Percentiles rank a stretch among this genome's conserved stretches.
phyloP scores from a whole-genome alignment of 1,140 invertebrate species.

The Rhyzopertha dominica region DNA sequence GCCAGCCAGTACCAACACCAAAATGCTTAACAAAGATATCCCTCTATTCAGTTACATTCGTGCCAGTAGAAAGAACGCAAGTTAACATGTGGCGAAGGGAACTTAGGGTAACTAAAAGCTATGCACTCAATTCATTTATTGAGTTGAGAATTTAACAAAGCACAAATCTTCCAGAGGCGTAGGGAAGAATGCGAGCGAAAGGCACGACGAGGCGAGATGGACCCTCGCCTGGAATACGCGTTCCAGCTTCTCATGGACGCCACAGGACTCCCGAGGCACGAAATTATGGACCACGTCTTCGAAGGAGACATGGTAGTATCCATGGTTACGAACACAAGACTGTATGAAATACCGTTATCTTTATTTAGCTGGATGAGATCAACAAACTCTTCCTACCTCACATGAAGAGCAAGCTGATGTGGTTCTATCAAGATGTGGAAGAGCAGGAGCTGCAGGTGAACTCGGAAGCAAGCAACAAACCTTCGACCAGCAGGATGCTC shows the following conservation, averaged over 20 bases:
- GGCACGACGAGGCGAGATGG: constrained; percentile 81
- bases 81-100: background rate
- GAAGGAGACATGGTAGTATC: constrained; percentile 73
- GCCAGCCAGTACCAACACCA: too few relatives aligned
- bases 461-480: constrained; percentile 46
- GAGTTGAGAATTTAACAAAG: background rate
- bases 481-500: constrained; percentile 45
- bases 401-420: constrained; percentile 81
- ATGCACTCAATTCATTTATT: background rate
- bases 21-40: background rate
- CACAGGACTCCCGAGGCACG: constrained; percentile 68
- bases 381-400: constrained; percentile 82
- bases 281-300: constrained; percentile 85
- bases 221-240: constrained; percentile 79
- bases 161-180: constrained; percentile 57
- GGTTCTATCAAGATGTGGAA: constrained; percentile 87
- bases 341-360: constrained; percentile 1
- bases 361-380: constrained; percentile 71
- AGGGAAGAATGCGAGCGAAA: constrained; percentile 87
- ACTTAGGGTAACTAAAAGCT: background rate
- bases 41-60: too few relatives aligned
- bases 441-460: constrained; percentile 49
- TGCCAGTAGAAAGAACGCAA: background rate
- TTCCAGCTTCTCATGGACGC: constrained; percentile 81
- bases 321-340: background rate